Evolutionary conservation across 2,797 vertebrate species (phyloP), one percentile per base, ranked within the genome.

Genomic region (Sternotherus odoratus): DNA sequence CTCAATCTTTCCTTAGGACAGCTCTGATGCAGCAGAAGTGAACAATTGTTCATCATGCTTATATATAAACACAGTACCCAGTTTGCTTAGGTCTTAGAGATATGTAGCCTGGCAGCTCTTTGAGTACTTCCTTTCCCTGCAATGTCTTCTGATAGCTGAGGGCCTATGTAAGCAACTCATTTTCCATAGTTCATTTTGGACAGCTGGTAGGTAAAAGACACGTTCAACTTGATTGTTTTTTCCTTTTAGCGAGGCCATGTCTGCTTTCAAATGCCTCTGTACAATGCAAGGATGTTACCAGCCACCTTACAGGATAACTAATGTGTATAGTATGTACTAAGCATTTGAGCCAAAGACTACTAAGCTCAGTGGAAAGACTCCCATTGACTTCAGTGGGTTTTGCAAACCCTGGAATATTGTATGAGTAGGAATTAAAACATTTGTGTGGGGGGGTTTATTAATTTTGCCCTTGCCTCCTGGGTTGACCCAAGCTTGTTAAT

Each of bases 61-160:
- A 79, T 92, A 81, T 48, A 12, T 30, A 13, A 13, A 85, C 33
- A 87, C 77, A 80, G 82, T 89, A 90, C 77, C 81, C 77, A 79
- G 36, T 95, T 91, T 93, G 94, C 91, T 94, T 87, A 90, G 90
- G 94, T 91, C 77, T 77, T 87, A 83, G 69, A 81, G 80, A 83
- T 30, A 24, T 91, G 87, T 95, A 93, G 86, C 83, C 92, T 95
- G 87, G 96, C 92, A 96, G 83, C 91, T 94, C 96, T 97, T 97
- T 96, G 96, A 96, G 96, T 97, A 95, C 95, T 85, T 89, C 79
- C 60, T 92, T 93, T 2, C 82, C 86, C 51, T 69, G 94, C 88
- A 93, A 88, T 88, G 56, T 89, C 87, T 91, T 83, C 30, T 60
- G 46, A 79, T 74, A 53, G 53, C 19, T 19, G 78, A 60, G 13